These are phyloP conservation scores for Serilophus lunatus DNA, from an alignment of 2,113 vertebrate genomes.

Conservation along the genomic window DNA sequence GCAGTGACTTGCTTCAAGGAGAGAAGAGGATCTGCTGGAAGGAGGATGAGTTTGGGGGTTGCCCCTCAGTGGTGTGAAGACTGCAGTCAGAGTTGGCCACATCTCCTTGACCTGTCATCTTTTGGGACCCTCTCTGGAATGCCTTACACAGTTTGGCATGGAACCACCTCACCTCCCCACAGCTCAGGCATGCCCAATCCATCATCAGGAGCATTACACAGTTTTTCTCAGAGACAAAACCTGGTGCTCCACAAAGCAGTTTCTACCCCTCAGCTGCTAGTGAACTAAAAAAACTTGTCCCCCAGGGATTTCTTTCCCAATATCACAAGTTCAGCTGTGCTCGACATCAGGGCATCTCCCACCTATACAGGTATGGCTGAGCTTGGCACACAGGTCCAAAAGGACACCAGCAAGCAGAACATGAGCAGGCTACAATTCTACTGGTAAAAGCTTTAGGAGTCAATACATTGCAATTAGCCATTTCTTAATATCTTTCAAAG, in stretches of 20 bases:
- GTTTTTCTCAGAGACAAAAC: not conserved
- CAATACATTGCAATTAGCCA: not conserved
- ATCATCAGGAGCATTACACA: not conserved
- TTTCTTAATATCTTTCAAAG: not conserved
- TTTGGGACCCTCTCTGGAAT: not conserved
- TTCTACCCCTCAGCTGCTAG: not conserved
- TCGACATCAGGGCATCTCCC: not conserved
- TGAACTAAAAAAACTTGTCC: not conserved
- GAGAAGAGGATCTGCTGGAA: not conserved
- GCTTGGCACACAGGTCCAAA: not conserved
- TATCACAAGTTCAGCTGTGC: not conserved
- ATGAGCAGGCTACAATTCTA: not conserved
- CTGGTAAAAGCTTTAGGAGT: not conserved
- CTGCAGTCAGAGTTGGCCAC: not conserved
- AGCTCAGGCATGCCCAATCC: not conserved
- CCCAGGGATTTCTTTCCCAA: not conserved
- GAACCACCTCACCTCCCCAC: not conserved
- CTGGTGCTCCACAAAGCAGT: not conserved
- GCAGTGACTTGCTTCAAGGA: not conserved
- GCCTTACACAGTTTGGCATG: not conserved
- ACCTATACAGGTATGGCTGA: accelerated
- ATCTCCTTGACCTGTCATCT: not conserved
- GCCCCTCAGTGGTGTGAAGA: not conserved
- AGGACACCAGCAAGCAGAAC: not conserved
- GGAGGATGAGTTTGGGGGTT: not conserved